Conservation (phyloP, 1,140 invertebrate genomes). For the Tetramorium parvispinum region DNA sequence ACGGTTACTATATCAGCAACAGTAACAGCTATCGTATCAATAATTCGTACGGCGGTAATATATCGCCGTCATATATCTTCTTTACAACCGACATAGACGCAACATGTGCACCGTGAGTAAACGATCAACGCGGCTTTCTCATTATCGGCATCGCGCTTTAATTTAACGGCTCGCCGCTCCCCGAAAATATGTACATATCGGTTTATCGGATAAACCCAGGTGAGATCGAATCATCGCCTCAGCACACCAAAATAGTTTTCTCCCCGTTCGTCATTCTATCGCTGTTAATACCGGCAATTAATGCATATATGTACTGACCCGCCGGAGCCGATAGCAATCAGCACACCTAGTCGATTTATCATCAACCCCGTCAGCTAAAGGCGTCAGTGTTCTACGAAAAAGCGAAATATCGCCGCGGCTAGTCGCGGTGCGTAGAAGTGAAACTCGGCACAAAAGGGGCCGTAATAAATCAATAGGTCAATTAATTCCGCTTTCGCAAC, state of each 20-base stretch:
- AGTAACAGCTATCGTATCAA: slow-evolving; percentile 56
- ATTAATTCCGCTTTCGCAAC: slow-evolving; percentile 59
- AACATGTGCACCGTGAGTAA: slow-evolving; percentile 42
- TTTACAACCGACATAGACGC: slow-evolving; percentile 38
- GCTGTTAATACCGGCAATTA: slow-evolving; percentile 49
- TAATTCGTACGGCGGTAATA: slow-evolving; percentile 53
- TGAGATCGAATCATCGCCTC: slow-evolving; percentile 31
- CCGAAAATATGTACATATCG: slow-evolving; percentile 12
- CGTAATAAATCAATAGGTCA: slow-evolving; percentile 60
- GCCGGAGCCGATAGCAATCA: slow-evolving; percentile 33
- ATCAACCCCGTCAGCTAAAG: slow-evolving; percentile 35
- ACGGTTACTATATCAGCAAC: slow-evolving; percentile 54
- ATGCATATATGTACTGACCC: slow-evolving; percentile 26
- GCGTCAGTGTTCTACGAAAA: slow-evolving; percentile 45
- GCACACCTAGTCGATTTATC: slow-evolving; percentile 42
- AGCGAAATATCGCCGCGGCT: slow-evolving; percentile 27
- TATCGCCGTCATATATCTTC: slow-evolving; percentile 50
- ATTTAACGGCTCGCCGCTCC: slow-evolving; percentile 9
- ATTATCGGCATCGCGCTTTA: slow-evolving; percentile 51
- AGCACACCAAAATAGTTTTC: slow-evolving; percentile 39
- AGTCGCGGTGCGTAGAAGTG: slow-evolving; percentile 38
- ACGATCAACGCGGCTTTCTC: slow-evolving; percentile 30
- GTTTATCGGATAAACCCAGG: slow-evolving; percentile 17
- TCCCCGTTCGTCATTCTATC: slow-evolving; percentile 32
- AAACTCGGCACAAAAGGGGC: slow-evolving; percentile 43